Base-by-base conservation (phyloP, 2,113 vertebrate species). In the Sialia sialis region DNA sequence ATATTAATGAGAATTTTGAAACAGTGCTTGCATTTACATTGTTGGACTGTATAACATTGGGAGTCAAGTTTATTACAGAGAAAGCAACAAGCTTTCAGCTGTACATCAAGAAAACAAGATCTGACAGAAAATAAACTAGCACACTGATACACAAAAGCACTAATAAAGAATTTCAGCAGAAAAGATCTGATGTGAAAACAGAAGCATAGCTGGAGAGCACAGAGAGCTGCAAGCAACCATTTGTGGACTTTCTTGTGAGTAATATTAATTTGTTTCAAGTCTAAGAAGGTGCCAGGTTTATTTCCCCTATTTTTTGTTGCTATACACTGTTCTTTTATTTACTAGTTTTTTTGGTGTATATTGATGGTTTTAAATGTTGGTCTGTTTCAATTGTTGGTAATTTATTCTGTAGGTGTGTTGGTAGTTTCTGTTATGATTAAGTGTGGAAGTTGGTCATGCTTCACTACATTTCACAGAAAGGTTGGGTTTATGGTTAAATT, bases 71-170 rank as follows among this genome's bases (percentile, higher is more conserved):
- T 90, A 30, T 90, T 60, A 63, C 17, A 55, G 68, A 73, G 52
- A 34, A 80, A 86, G 72, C 55, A 67, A 70, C 62, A 87, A 67
- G 48, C 78, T 94, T 84, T 94, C 90, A 95, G 91, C 49, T 62
- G 55, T 66, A 12, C 63, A 29, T 89, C 75, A 88, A 83, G 76
- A 68, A 90, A 93, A 59, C 3, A 76, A 68, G 43, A 62, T 34
- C 23, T 0, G 11, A 70, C 59, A 94, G 51, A 90, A 90, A 88
- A 85, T 82, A 74, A 91, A 88, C 30, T 13, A 70, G 44, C 38
- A 44, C 20, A 4, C 14, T 80, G 70, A 38, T 73, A 66, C n/a
- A 77, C 0, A 6, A 80, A 75, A 89, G 13, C 38, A 34, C 15
- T 70, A 41, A 32, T 43, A 80, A 48, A 89, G 27, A 72, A 30